Evolutionary conservation across 2,113 vertebrate species (phyloP), one percentile per base, ranked within the genome.

Genomic region (Microcebus ravelobensis): DNA sequence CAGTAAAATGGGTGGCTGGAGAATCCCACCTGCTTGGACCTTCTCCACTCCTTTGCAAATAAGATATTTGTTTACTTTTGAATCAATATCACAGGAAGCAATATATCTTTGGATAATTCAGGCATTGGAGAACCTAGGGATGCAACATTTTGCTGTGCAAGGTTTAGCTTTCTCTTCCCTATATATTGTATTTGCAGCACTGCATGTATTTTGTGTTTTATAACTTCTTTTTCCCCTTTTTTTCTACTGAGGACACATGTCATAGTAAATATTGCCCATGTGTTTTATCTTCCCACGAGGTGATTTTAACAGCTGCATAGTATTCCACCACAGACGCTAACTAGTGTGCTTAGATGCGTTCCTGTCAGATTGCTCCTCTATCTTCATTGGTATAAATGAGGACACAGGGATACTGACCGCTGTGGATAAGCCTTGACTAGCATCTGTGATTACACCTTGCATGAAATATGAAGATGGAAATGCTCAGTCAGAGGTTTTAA

Each of bases 151-250:
- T 34, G 21, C 45, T 25, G 9, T 25, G 20, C 8, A 21, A 7
- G 8, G 10, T 36, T 59, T 8, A 15, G 8, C 27, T 23, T 31
- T 45, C 29, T 25, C 4, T 8, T 4, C 5, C 6, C 5, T 3
- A 0, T 5, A 0, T 1, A 4, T 4, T 7, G 0, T n/a, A 4
- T 74, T 21, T 27, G n/a, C 18, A 77, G 2, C 39, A 10, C 23
- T 31, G 3, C 5, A 81, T 20, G 7, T 1, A 1, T 10, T 14
- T 36, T 8, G 6, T 27, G 14, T 20, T 61, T 31, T 21, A 6
- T 34, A 55, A 27, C 36, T 65, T 70, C 8, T 65, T 39, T 71
- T 15, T 21, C 29, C 52, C 21, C 25, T 45, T 55, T 29, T 21
- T 84, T 34, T 29, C 55, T 31, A 13, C 65, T 36, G 67, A 42